Evolutionary conservation across 2,888 invertebrate species (phyloP).

Genomic region (Troides aeacus): DNA sequence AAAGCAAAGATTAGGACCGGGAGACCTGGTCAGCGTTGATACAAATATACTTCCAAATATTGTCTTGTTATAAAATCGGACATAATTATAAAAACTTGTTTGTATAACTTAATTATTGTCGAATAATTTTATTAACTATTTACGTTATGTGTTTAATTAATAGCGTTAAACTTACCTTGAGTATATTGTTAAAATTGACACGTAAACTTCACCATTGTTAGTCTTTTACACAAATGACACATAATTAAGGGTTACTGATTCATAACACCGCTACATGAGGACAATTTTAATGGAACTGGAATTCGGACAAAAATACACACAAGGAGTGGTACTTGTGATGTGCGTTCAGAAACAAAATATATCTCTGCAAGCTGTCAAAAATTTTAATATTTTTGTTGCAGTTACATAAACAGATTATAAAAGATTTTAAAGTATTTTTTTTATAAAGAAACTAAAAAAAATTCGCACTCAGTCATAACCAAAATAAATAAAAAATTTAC

Average conservation of each 20-base stretch:
- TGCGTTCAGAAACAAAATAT: conserved; percentile 39
- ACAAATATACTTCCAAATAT: no score
- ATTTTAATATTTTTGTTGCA: background rate
- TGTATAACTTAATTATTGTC: no score
- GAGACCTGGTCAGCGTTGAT: no score
- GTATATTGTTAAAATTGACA: conserved; percentile 1
- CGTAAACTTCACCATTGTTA: conserved; percentile 28
- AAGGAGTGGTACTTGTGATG: conserved; percentile 43
- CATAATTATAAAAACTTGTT: no score
- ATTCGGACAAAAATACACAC: conserved; percentile 41
- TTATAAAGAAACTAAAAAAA: no score
- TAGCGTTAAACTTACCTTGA: conserved; percentile 15
- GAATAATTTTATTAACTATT: background rate
- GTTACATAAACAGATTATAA: no score
- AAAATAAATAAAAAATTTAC: no score
- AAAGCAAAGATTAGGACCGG: no score
- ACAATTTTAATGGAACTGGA: conserved; percentile 31
- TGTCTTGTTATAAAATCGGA: no score
- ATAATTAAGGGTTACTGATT: conserved; percentile 25
- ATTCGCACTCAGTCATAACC: no score
- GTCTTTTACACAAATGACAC: conserved; percentile 21
- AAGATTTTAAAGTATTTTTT: no score
- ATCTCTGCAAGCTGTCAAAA: conserved; percentile 18
- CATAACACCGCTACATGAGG: conserved; percentile 25
- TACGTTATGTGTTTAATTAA: background rate